These are phyloP conservation scores for Trogon melanurus DNA, from an alignment of 2,113 vertebrate species.

Conservation along the genomic window DNA sequence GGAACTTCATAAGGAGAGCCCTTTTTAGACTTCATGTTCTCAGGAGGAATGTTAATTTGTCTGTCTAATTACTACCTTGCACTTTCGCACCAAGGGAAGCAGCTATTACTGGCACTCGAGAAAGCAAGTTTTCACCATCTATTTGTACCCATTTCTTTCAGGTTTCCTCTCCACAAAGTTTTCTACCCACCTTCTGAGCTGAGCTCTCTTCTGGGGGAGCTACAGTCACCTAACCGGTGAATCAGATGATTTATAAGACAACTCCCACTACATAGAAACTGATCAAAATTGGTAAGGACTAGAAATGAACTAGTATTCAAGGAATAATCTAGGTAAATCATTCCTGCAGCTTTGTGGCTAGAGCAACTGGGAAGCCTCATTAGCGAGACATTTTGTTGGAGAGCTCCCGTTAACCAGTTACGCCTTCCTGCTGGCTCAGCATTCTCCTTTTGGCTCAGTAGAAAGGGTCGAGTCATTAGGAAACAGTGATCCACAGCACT, in stretches of 20 bases:
- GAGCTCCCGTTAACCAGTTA: not conserved
- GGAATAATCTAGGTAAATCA: not conserved
- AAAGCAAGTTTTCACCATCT: slow-evolving; percentile 27
- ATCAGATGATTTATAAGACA: not conserved
- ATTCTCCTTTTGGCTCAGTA: not conserved
- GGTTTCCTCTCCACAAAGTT: not conserved
- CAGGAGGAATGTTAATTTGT: slow-evolving; percentile 71
- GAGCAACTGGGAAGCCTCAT: not conserved
- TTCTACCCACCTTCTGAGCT: not conserved
- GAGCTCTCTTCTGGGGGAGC: not conserved
- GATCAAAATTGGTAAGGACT: not conserved
- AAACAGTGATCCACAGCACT: not conserved
- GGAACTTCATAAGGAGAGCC: slow-evolving; percentile 53
- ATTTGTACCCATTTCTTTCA: slow-evolving; percentile 6
- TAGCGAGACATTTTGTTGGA: not conserved
- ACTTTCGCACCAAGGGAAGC: slow-evolving; percentile 47
- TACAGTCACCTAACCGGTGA: not conserved
- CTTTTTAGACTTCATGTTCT: slow-evolving; percentile 57
- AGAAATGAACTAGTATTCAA: not conserved
- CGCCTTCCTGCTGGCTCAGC: slow-evolving; percentile 9
- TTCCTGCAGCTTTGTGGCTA: not conserved
- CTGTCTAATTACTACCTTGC: slow-evolving; percentile 71
- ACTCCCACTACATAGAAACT: not conserved
- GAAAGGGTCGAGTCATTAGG: not conserved
- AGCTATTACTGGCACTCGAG: slow-evolving; percentile 51